Base-by-base conservation (phyloP, 2,797 vertebrate species). In the Zenarchopterus dispar region DNA sequence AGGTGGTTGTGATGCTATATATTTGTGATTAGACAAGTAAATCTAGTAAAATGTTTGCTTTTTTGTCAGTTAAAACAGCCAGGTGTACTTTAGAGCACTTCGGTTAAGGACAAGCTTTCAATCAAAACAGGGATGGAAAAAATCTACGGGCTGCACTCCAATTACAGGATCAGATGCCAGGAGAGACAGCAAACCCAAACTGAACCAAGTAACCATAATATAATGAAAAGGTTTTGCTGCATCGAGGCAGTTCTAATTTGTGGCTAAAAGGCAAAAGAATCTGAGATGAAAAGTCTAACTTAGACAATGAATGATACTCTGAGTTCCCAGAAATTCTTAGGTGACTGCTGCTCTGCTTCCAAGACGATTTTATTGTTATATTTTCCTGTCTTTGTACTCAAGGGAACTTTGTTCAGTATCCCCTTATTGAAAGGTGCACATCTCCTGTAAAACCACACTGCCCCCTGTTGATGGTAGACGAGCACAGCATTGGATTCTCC, bases 331-430 rank as follows among this genome's bases (percentile, higher is more conserved):
- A 89, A 79, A 85, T 85, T 82, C 77, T 80, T 85, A 7, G 45
- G 81, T 19, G 61, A 78, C 64, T 66, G 61, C 63, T 75, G 61
- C 63, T 77, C 75, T 70, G 76, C 81, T 81, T 77, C 78, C 47
- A 61, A 51, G 49, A 75, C 77, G 76, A 78, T 84, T 86, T 84
- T 69, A 85, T 87, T 87, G 70, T 84, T 86, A 85, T 80, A 82
- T 80, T 66, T 81, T 80, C 55, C 51, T 73, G 43, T 57, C 50
- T 70, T 80, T 83, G 58, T 60, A 60, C 81, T 82, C 74, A 46
- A 44, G 63, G 61, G 68, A 69, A 67, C 63, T 77, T 73, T 67
- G 63, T 74, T 50, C 58, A 75, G 56, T 59, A 49, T 55, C 62
- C 39, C 24, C 24, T 55, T 54, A 50, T 13, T 65, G 43, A 56